Evolutionary conservation across 2,113 vertebrate species (phyloP).

Genomic region (Cinclus cinclus): DNA sequence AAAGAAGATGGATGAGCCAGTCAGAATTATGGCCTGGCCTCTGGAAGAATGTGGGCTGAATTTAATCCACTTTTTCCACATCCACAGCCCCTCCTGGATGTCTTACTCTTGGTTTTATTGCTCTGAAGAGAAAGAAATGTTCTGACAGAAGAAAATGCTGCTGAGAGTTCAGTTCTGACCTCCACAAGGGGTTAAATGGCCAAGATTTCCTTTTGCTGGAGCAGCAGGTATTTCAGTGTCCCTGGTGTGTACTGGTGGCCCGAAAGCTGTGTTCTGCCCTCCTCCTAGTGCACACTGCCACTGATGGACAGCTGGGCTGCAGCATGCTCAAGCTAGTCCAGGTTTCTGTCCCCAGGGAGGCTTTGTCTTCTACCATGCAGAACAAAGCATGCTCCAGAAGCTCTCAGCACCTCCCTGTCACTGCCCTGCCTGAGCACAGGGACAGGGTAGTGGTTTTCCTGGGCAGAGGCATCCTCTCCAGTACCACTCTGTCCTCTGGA

Average conservation of each 20-base stretch:
- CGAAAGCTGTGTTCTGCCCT: background rate
- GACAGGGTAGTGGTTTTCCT: background rate
- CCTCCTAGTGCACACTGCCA: fast-evolving
- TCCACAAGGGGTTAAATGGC: background rate
- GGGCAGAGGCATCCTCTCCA: background rate
- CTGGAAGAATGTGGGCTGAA: background rate
- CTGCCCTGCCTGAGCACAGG: background rate
- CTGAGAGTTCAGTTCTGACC: background rate
- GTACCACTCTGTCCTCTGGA: background rate
- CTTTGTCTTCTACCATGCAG: background rate
- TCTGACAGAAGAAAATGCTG: background rate
- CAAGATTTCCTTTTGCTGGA: background rate
- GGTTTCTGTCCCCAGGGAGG: background rate
- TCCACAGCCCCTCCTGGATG: background rate
- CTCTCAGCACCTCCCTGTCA: background rate
- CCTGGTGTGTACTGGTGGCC: too few species aligned
- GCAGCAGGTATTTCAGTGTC: background rate
- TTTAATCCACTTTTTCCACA: background rate
- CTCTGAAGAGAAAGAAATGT: background rate
- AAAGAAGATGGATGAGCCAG: background rate
- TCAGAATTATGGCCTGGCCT: background rate
- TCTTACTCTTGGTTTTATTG: background rate
- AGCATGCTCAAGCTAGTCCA: background rate
- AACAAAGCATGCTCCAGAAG: background rate
- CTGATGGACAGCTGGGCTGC: background rate